Evolutionary conservation across 2,888 invertebrate species (phyloP), one percentile per base, ranked within the genome.

Genomic region (Drosophila cognata): DNA sequence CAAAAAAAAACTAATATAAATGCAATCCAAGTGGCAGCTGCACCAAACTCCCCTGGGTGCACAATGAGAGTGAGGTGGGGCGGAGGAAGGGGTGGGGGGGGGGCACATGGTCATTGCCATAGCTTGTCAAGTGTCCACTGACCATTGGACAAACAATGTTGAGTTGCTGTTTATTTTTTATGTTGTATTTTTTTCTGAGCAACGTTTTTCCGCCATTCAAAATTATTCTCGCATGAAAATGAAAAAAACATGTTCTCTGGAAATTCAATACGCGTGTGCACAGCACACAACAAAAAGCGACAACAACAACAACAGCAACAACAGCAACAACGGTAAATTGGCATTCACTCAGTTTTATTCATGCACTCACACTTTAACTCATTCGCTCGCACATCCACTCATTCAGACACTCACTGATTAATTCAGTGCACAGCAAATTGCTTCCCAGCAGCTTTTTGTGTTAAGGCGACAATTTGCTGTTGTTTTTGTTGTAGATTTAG

Each of bases 161-260:
- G 10, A 31, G 62, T 71, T 53, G 71, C 59, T 36, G 13, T 21
- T 31, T 8, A 28, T 74, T 74, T 61, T 63, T 67, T 78, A 65
- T 66, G 46, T 50, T 83, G 74, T 48, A 62, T 53, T 52, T 78
- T 71, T 63, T 55, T 62, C 53, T 52, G 58, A 21, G 72, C 63
- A 74, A 36, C 71, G 73, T 72, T 89, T 87, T 88, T 81, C 88
- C 81, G 84, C 80, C 79, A 82, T 74, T 77, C 71, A 71, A 80
- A 86, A 77, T 86, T 75, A 90, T 88, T 88, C 89, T 88, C 77
- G 84, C 90, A 88, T 88, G 87, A 90, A 86, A 88, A 88, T 79
- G 68, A 76, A 25, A 2, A 56, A 88, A 88, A 83, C 90, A 86
- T 88, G 89, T 88, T 88, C 87, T 82, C 53, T 74, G 77, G 87